A percentile compares a stretch with the other conserved stretches of the same genome.
Conservation (phyloP, 2,113 vertebrate genomes). For the Cephalopterus ornatus region DNA sequence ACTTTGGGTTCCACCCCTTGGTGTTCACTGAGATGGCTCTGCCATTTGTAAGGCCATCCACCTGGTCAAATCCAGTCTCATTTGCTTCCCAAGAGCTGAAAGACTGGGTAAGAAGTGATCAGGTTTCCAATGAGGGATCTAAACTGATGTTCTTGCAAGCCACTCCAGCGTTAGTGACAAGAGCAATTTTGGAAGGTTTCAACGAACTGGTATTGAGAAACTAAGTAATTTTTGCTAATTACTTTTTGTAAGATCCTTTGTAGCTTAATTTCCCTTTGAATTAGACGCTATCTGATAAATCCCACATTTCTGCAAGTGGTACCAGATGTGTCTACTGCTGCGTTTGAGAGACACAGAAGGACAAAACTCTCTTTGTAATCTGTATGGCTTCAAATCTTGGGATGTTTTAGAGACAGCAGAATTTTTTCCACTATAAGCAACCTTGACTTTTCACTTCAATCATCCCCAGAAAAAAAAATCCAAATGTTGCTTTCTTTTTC, state of each 20-base stretch:
- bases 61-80: neutral
- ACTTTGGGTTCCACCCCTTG: neutral
- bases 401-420: neutral
- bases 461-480: neutral
- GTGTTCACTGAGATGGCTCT: neutral
- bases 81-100: neutral
- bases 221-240: neutral
- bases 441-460: neutral
- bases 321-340: neutral
- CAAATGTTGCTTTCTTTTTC: neutral
- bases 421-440: neutral
- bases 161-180: neutral
- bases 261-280: slow-evolving; percentile 15
- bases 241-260: neutral
- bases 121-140: neutral
- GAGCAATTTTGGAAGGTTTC: neutral
- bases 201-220: neutral
- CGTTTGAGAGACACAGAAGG: neutral
- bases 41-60: neutral
- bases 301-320: neutral
- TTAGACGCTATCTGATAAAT: slow-evolving; percentile 20
- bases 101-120: neutral
- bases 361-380: neutral
- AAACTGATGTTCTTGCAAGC: neutral
- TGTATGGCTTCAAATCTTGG: neutral